Evolutionary conservation across 2,797 vertebrate species (phyloP).

Genomic region (Cuculus canorus): DNA sequence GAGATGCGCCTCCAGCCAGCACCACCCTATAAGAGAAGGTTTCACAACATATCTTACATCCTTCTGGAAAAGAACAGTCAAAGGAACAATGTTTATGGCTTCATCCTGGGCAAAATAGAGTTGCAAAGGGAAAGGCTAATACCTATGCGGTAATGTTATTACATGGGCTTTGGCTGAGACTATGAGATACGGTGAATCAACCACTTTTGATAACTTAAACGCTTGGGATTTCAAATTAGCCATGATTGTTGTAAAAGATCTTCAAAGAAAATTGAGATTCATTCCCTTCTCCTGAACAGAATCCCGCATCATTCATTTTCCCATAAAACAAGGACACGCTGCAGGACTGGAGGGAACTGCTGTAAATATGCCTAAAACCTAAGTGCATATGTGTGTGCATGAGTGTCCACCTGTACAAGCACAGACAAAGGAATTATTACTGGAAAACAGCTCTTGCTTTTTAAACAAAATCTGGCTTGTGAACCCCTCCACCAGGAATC

Average conservation of each 20-base stretch:
- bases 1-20: not conserved
- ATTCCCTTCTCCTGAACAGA: not conserved
- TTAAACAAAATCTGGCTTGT: not conserved
- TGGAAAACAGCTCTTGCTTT: conserved; percentile 10
- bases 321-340: not conserved
- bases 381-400: not conserved
- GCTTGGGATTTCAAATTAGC: not conserved
- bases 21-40: not conserved
- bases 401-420: not conserved
- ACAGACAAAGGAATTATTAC: not conserved
- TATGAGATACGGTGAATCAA: not conserved
- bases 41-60: not conserved
- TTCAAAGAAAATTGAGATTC: not conserved
- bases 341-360: not conserved
- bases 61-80: not conserved
- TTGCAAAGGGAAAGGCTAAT: not conserved
- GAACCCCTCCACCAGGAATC: not conserved
- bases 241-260: not conserved
- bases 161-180: not conserved
- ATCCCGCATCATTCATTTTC: not conserved
- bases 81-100: not conserved
- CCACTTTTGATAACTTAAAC: not conserved
- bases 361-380: not conserved
- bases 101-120: not conserved
- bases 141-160: not conserved